These are phyloP conservation scores for Anolis apletophallus DNA, from an alignment of 2,797 vertebrate species.

Conservation along the genomic window DNA sequence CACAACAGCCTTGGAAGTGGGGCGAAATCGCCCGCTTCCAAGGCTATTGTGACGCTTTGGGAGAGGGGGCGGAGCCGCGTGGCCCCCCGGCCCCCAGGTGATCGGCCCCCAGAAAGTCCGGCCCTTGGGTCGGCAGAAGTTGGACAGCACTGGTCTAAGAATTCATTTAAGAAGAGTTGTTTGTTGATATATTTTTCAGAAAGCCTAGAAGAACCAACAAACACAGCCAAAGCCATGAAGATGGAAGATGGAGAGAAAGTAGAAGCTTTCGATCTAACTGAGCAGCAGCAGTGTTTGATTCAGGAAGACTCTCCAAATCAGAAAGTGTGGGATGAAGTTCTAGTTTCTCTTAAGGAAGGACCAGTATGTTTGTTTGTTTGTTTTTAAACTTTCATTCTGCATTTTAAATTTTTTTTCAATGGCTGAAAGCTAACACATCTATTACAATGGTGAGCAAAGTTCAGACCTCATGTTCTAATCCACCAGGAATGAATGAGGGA, in stretches of 20 bases:
- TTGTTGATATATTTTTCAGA: conserved; percentile 64
- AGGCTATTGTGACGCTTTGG: no score
- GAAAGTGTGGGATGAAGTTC: conserved; percentile 97
- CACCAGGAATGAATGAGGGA: neutral
- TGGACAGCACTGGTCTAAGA: conserved; percentile 17
- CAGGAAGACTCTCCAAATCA: conserved; percentile 91
- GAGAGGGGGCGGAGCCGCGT: no score
- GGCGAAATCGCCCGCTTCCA: no score
- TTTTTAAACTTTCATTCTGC: conserved; percentile 9
- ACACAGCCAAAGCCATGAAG: conserved; percentile 82
- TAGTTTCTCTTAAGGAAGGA: conserved; percentile 90
- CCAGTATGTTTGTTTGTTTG: conserved; percentile 84
- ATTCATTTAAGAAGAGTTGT: conserved; percentile 35
- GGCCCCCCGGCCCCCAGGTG: no score
- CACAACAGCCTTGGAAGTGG: no score
- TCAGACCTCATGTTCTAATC: neutral
- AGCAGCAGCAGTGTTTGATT: conserved; percentile 91
- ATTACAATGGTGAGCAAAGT: neutral
- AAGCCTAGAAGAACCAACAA: conserved; percentile 71
- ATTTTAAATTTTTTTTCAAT: conserved; percentile 31
- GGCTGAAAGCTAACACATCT: neutral
- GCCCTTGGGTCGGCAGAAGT: no score
- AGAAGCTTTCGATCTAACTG: conserved; percentile 91
- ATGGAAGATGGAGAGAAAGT: conserved; percentile 83
- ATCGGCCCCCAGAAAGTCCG: no score